These are phyloP conservation scores for Drosophila sechellia DNA, from an alignment of 1,140 invertebrate genomes.

Conservation along the genomic window DNA sequence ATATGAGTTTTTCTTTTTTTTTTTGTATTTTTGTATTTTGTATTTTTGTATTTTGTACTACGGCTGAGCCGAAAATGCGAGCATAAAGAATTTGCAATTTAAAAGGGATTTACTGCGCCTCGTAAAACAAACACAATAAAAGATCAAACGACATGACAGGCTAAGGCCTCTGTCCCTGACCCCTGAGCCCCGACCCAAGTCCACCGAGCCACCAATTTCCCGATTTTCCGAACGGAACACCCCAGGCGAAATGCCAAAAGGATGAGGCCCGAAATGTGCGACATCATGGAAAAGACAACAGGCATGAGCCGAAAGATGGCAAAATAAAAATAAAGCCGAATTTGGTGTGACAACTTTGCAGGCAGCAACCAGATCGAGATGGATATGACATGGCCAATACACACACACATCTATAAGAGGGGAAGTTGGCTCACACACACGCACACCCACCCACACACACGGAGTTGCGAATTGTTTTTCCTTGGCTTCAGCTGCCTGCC, in stretches of 20 bases:
- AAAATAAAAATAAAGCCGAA: slow-evolving; percentile 76
- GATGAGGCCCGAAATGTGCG: slow-evolving; percentile 36
- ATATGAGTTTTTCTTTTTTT: slow-evolving; percentile 24
- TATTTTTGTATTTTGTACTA: background rate
- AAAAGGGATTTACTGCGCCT: slow-evolving; percentile 79
- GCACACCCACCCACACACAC: slow-evolving; percentile 15
- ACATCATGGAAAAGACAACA: slow-evolving; percentile 41
- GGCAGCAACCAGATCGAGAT: slow-evolving; percentile 68
- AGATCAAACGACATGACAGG: slow-evolving; percentile 80
- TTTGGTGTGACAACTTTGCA: slow-evolving; percentile 77
- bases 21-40: background rate
- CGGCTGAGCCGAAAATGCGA: slow-evolving; percentile 61
- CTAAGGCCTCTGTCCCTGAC: slow-evolving; percentile 35
- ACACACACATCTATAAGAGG: slow-evolving; percentile 13
- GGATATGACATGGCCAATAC: slow-evolving; percentile 72
- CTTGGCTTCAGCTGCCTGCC: slow-evolving; percentile 40
- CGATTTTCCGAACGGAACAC: slow-evolving; percentile 15
- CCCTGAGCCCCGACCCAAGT: background rate
- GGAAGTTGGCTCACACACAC: slow-evolving; percentile 8
- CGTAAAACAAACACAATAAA: slow-evolving; percentile 83
- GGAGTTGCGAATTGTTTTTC: slow-evolving; percentile 68
- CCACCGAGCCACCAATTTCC: too few species aligned
- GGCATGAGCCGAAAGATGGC: slow-evolving; percentile 63
- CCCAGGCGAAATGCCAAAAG: slow-evolving; percentile 71
- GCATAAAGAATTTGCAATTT: slow-evolving; percentile 83